Evolutionary conservation across 2,113 vertebrate genomes (phyloP).

Genomic region (Neotragus moschatus): DNA sequence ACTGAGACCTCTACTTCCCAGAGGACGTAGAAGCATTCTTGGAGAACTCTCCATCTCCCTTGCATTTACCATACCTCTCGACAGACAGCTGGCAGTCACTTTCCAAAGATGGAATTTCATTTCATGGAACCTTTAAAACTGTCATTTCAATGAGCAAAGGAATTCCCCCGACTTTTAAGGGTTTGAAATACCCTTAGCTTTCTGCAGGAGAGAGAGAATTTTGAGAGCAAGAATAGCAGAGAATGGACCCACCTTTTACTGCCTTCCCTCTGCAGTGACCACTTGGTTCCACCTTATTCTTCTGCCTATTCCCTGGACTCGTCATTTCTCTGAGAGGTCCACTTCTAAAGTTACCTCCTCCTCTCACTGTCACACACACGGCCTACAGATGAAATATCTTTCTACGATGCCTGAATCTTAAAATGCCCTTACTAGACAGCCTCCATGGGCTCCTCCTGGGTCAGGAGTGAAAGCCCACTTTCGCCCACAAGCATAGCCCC

Average conservation of each 20-base stretch:
- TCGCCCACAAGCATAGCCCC: fast-evolving
- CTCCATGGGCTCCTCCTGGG: fast-evolving
- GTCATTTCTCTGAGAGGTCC: background rate
- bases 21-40: background rate
- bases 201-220: background rate
- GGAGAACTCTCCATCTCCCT: background rate
- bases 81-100: background rate
- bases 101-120: background rate
- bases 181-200: background rate
- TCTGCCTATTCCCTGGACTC: background rate
- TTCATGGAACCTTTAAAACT: background rate
- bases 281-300: background rate
- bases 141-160: background rate
- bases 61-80: background rate
- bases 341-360: background rate
- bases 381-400: background rate
- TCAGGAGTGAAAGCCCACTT: background rate
- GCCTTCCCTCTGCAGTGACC: too few species aligned
- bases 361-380: background rate
- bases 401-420: background rate
- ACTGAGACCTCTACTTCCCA: background rate
- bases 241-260: background rate
- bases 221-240: background rate
- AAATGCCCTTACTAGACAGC: too few species aligned
- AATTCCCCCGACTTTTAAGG: background rate